Evolutionary conservation across 2,113 vertebrate genomes (phyloP).

Genomic region (Nanorana parkeri): DNA sequence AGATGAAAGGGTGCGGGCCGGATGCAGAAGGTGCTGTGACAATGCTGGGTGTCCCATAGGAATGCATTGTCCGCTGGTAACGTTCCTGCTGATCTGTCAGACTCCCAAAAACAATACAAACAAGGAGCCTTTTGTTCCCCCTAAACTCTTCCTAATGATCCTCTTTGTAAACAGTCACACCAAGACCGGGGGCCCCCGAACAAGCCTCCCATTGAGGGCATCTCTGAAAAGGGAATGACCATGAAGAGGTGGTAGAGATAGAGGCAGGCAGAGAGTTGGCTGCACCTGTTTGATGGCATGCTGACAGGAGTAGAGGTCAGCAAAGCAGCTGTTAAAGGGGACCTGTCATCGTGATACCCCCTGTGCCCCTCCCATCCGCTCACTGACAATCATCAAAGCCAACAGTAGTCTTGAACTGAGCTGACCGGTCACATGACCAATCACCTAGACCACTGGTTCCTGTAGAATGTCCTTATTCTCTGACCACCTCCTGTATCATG

Average conservation of each 20-base stretch:
- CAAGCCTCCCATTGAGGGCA: slow-evolving; percentile 81
- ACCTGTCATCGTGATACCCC: neutral
- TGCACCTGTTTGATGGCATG: no score
- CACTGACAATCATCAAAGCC: no score
- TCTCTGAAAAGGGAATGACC: slow-evolving; percentile 84
- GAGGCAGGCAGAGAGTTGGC: neutral
- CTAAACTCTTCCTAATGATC: slow-evolving; percentile 89
- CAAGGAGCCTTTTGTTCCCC: slow-evolving; percentile 91
- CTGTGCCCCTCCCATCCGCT: no score
- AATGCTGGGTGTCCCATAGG: slow-evolving; percentile 59
- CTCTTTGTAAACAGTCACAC: slow-evolving; percentile 84
- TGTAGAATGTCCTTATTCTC: no score
- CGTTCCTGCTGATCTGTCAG: slow-evolving; percentile 74
- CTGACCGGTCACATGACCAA: no score
- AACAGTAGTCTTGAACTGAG: no score
- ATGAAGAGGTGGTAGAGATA: neutral
- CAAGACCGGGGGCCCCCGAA: slow-evolving; percentile 71
- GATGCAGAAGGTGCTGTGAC: slow-evolving; percentile 61
- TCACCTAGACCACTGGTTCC: no score
- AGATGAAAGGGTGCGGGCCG: slow-evolving; percentile 67
- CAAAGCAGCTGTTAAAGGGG: neutral
- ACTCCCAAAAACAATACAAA: slow-evolving; percentile 86
- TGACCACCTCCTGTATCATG: no score
- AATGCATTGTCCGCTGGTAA: slow-evolving; percentile 66
- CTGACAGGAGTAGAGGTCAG: neutral